Base-by-base conservation (phyloP, 1,140 invertebrate species). In the Andricus grossulariae region DNA sequence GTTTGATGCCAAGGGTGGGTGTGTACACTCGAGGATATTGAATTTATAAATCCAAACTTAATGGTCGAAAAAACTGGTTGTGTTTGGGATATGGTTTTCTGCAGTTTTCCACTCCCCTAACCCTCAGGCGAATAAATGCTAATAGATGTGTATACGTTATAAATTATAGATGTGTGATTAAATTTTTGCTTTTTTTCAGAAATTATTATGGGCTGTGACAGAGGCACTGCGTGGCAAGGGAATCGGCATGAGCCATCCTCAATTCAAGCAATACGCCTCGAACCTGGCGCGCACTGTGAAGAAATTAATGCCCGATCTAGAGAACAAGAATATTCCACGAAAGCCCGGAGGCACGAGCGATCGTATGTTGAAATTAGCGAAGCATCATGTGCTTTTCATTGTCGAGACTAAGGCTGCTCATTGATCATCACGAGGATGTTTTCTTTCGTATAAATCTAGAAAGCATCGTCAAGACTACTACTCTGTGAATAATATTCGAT, bases 181-280 rank as follows among this genome's bases (percentile, higher is more conserved):
- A 51, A 74, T 72, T 80, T 72, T 79, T n/a, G n/a, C n/a, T n/a
- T 87, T 77, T 78, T 92, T 89, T 71, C 82, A 95, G 94, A 95
- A 95, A 92, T 89, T 95, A 71, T 85, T 95, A 15, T 95, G 94
- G 94, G 94, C 94, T 0, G 93, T 95, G 52, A 93, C 94, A 2
- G 93, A 94, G 83, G 94, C 94, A 0, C 87, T 95, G 19, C 90
- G 93, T 39, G 87, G 88, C 19, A 93, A 93, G 88, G 94, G 94
- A n/a, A 93, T 95, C 80, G 91, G 91, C 2, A 92, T 94, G 90
- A 92, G 87, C 5, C 93, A 94, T 84, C 91, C 93, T 0, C 88
- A 93, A n/a, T 95, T 95, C 88, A 93, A 94, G 71, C 91, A 93
- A 73, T 94, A 93, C 80, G 94, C 94, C 10, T 90, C 93, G 0